Base-by-base conservation (phyloP, 1,140 invertebrate species). In the Tigriopus japonicus region DNA sequence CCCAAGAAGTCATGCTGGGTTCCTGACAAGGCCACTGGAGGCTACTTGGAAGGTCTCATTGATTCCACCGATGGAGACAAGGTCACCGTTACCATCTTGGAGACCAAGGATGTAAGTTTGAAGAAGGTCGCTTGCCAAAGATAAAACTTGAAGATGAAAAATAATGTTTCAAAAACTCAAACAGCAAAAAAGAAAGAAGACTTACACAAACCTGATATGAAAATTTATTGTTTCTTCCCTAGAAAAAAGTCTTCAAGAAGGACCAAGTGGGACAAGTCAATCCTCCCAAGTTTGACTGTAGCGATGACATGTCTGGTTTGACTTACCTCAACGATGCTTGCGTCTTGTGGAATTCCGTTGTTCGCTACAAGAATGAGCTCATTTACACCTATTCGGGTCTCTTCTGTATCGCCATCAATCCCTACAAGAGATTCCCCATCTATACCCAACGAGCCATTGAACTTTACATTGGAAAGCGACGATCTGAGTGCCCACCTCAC, bases 281-380 rank as follows among this genome's bases (percentile, higher is more conserved):
- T 67, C 75, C 75, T 54, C 79, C 79, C 17, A 81, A 81, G 67
- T 76, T 78, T 64, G 79, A 77, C 70, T 73, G 71, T 62, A 42
- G 28, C 24, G 77, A 78, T 42, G 79, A 81, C 69, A 81, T 81
- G 79, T 78, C 79, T 42, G 41, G 56, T 14, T 58, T 58, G 56
- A 81, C 79, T 49, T 80, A 80, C 67, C 67, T 81, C 41, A 81
- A 80, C 66, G 79, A 81, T 66, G 78, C 80, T 45, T 72, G 73
- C 66, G 93, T 99, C 68, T 83, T 98, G 73, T 84, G 97, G 81
- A 98, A 98, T 78, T 83, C 98, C 78, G 93, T 91, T 77, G 82
- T 91, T 77, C 83, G 95, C 82, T 99, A 98, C 81, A 86, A 85
- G 77, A 80, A 82, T 78, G 86, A 94, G 74, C 84, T 98, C 69